phyloP scores from a whole-genome alignment of 1,140 invertebrate species.

The Anastrepha ludens region DNA sequence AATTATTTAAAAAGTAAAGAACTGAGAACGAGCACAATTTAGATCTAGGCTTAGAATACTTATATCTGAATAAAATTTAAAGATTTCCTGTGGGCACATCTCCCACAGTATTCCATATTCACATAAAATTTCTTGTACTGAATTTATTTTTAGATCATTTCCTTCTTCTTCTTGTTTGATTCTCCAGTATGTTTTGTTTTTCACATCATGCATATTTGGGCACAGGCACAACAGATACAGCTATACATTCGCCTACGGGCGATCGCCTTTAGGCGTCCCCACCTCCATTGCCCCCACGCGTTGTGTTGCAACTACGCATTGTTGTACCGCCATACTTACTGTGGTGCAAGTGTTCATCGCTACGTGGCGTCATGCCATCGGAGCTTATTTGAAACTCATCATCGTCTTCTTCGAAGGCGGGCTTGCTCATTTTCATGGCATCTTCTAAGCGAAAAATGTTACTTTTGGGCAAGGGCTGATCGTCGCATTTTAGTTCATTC shows the following conservation, averaged over 20 bases:
- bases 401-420: conserved; percentile 57
- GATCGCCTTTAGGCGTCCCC: conserved; percentile 60
- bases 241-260: not conserved
- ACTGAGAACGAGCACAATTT: conserved; percentile 28
- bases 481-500: conserved; percentile 59
- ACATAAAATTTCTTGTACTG: conserved; percentile 11
- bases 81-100: not conserved
- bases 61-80: not conserved
- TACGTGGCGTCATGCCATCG: conserved; percentile 64
- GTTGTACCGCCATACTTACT: conserved; percentile 58
- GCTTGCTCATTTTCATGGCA: conserved; percentile 48
- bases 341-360: conserved; percentile 60
- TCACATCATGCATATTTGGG: not conserved
- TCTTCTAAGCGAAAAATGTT: conserved; percentile 41
- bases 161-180: not conserved
- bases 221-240: not conserved
- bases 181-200: not conserved
- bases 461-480: conserved; percentile 5
- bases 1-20: conserved; percentile 22
- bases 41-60: not conserved
- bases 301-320: conserved; percentile 41
- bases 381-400: conserved; percentile 65
- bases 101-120: not conserved
- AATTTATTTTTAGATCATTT: not conserved
- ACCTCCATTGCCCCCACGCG: conserved; percentile 60